Base-by-base conservation (phyloP, 2,113 vertebrate species). In the Embiotoca jacksoni region DNA sequence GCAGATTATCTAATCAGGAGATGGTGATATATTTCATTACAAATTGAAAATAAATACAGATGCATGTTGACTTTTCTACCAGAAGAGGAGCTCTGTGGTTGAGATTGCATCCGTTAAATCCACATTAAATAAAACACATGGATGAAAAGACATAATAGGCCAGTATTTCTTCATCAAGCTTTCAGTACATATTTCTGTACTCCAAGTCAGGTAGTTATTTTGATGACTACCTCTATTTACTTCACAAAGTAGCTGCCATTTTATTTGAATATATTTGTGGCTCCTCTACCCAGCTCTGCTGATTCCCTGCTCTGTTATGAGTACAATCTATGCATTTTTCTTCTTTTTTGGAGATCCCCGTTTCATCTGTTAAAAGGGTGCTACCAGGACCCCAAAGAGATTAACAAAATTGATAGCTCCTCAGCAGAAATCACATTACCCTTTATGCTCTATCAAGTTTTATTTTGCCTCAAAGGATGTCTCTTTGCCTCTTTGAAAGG, bases 381-480 rank as follows among this genome's bases (percentile, higher is more conserved):
- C 54, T 63, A 73, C 55, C n/a, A 23, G 39, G 59, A 54, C 54
- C 74, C 66, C 32, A 82, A 86, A 69, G 74, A 80, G 69, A 83
- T 75, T 57, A 76, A 72, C 44, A 84, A 77, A 85, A 78, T 71
- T 83, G 78, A 90, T 78, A 86, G 81, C 82, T 88, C 47, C 71
- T 65, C 58, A 72, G 50, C 6, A 9, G 69, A 76, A 89, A 89
- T 82, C 63, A 4, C 72, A 86, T 88, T 81, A 84, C 67, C 67
- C 72, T 84, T 85, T 80, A 84, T 81, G 58, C 65, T 87, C 63
- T 58, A 83, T 86, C 87, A 85, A 70, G 81, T 91, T 80, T 72
- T 80, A 87, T 87, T 89, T 89, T 74, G 71, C 80, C 81, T 76
- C 73, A 74, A 81, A 85, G 81, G 81, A 88, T 75, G 56, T 23